Percentiles rank a stretch among this genome's conserved stretches.
Conservation (phyloP, 2,113 vertebrate genomes). For the Cynopterus brachyotis region DNA sequence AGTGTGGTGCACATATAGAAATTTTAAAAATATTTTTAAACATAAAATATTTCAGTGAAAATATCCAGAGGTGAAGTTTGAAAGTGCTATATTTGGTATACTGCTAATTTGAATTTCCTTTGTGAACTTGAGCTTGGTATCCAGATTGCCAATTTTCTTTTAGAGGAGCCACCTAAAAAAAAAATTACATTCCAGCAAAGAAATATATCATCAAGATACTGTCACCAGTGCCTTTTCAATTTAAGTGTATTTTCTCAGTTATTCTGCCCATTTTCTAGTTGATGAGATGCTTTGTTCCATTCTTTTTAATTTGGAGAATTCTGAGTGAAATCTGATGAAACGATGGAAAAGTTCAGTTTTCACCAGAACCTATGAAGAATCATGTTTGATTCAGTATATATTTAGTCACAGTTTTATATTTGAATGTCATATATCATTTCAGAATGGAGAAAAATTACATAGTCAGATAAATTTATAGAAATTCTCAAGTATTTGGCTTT, state of each 20-base stretch:
- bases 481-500: not conserved
- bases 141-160: slow-evolving; percentile 30
- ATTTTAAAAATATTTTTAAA: slow-evolving; percentile 39
- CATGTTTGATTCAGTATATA: not conserved
- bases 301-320: slow-evolving; percentile 17
- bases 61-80: not conserved
- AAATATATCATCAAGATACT: not conserved
- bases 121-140: not conserved
- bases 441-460: not conserved
- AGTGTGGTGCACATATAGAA: not conserved
- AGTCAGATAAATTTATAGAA: slow-evolving; percentile 7
- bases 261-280: slow-evolving; percentile 1
- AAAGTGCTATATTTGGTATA: not conserved
- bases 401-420: not conserved
- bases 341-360: not conserved
- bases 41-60: slow-evolving; percentile 14
- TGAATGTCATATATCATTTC: not conserved
- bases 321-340: not conserved
- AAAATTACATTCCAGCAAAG: slow-evolving; percentile 31
- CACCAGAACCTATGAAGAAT: not conserved
- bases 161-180: not conserved
- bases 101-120: slow-evolving; percentile 41
- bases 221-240: not conserved
- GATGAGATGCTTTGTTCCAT: not conserved
- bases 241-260: not conserved